A percentile compares a stretch with the other conserved stretches of the same genome.
Conservation (phyloP, 2,113 vertebrate species). For the Pipa parva region DNA sequence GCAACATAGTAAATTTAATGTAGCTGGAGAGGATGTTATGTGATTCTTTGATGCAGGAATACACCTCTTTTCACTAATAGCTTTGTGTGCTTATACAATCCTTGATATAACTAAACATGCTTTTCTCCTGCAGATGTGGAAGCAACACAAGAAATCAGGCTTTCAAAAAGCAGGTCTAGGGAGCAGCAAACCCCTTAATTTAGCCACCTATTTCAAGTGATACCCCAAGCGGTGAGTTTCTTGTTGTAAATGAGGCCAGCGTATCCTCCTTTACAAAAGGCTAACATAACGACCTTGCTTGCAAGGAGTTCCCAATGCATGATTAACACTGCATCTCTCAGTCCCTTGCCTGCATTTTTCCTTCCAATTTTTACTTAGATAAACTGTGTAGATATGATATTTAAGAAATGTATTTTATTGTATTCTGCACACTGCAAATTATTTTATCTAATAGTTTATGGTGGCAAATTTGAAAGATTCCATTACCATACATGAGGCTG, state of each 20-base stretch:
- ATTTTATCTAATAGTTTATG: too few relatives aligned
- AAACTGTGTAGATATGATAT: too few relatives aligned
- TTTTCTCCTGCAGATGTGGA: slow-evolving; percentile 99
- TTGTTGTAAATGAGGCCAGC: slow-evolving; percentile 63
- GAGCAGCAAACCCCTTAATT: slow-evolving; percentile 93
- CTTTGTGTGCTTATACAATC: too few relatives aligned
- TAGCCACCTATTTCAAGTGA: slow-evolving; percentile 75
- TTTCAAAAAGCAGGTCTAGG: slow-evolving; percentile 94
- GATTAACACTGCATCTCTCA: slow-evolving; percentile 66
- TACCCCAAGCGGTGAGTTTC: slow-evolving; percentile 91
- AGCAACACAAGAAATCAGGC: slow-evolving; percentile 86
- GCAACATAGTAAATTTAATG: too few relatives aligned
- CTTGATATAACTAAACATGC: slow-evolving; percentile 62
- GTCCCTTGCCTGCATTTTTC: slow-evolving; percentile 63
- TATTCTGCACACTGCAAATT: too few relatives aligned
- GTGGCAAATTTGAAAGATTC: too few relatives aligned
- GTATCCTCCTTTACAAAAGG: slow-evolving; percentile 66
- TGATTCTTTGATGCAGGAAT: too few relatives aligned
- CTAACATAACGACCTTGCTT: slow-evolving; percentile 69
- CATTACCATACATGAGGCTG: too few relatives aligned
- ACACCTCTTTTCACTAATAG: too few relatives aligned
- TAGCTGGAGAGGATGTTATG: too few relatives aligned
- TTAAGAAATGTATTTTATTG: too few relatives aligned
- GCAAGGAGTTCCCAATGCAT: slow-evolving; percentile 56
- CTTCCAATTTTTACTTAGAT: slow-evolving; percentile 43